Evolutionary conservation across 2,113 vertebrate species (phyloP).

Genomic region (Maccullochella peelii): DNA sequence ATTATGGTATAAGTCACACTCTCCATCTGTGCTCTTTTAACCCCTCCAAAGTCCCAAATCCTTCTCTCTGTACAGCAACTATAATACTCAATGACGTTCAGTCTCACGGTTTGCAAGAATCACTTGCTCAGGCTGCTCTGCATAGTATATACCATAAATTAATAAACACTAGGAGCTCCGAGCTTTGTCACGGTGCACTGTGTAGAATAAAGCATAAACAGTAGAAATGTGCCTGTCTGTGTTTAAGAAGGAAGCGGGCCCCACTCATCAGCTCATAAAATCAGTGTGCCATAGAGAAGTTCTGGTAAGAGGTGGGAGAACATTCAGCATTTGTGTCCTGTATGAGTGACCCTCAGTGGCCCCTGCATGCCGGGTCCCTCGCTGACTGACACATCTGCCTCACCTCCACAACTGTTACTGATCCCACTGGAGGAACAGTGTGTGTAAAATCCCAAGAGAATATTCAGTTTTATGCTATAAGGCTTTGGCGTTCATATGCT

Average conservation of each 20-base stretch:
- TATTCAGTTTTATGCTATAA: background rate
- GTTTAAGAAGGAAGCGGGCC: constrained; percentile 22
- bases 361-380: constrained; percentile 9
- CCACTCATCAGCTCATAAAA: constrained; percentile 39
- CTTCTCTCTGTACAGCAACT: background rate
- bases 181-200: constrained; percentile 5
- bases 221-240: constrained; percentile 29
- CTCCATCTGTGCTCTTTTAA: constrained; percentile 7
- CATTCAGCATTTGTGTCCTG: constrained; percentile 36
- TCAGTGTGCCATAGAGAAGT: constrained; percentile 7
- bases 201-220: constrained; percentile 19
- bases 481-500: background rate
- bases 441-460: background rate
- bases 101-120: constrained; percentile 6
- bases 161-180: background rate
- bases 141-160: background rate
- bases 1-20: background rate
- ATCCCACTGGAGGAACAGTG: background rate
- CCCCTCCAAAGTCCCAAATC: background rate
- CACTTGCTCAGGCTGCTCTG: background rate
- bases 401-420: background rate
- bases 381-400: constrained; percentile 11
- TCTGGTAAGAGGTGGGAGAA: constrained; percentile 14
- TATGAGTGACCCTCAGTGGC: constrained; percentile 34
- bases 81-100: background rate